Evolutionary conservation across 1,140 invertebrate genomes (phyloP), one percentile per base, ranked within the genome.

Genomic region (Bacillus rossius): DNA sequence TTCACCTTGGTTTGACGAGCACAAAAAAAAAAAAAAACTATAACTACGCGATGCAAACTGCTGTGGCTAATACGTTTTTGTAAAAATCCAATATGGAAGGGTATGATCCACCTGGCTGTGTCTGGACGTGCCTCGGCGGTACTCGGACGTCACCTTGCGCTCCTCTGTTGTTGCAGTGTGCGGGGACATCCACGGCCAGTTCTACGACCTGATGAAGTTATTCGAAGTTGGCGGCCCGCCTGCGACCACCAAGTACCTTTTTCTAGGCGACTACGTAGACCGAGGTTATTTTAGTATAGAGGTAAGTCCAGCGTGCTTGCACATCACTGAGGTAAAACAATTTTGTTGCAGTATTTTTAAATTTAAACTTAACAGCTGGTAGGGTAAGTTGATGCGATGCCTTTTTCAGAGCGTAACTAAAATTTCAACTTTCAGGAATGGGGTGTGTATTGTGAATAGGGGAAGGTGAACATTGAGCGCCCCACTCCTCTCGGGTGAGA

Each of bases 211-310:
- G 79, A 99, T 99, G 96, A 99, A 99, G 83, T 83, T 99, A 77
- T 99, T 99, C 81, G 97, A 99, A 82, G 96, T 99, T 69, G 97
- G 97, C 67, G 98, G 98, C 42, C 89, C 94, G 65, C 97, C 97
- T 69, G 90, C 95, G 68, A 89, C 88, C 74, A 99, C 97, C 74
- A 98, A 98, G 84, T 99, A 99, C 87, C 91, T 99, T 79, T 99
- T 99, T 84, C 88, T 99, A 72, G 98, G 98, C 68, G 97, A 99
- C 83, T 99, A 99, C 81, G 97, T 99, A 76, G 97, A 99, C 82
- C 87, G 98, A 85, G 98, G 97, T 78, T 99, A 99, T 84, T 99
- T 98, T 86, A 98, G 94, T 87, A 98, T 99, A 87, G 97, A 99
- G 87, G 91, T 94, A 73, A 81, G 80, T 79, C 17, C 49, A 20